phyloP scores from a whole-genome alignment of 2,797 vertebrate genomes.

The Sebastes variabilis region DNA sequence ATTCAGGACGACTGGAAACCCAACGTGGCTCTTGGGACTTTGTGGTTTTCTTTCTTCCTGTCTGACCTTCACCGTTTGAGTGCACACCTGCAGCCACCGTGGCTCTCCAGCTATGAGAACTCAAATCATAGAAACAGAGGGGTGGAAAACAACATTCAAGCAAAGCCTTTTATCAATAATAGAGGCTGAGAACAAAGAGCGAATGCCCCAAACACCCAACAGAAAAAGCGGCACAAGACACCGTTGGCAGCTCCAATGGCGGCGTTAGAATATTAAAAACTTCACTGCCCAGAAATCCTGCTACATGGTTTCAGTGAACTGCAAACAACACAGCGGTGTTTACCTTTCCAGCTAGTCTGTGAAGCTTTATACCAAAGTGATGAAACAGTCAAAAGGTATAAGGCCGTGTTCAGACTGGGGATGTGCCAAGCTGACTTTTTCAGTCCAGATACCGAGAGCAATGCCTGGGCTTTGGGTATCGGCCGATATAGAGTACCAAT shows the following conservation, averaged over 20 bases:
- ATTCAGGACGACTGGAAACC: background rate
- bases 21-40: constrained; percentile 27
- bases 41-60: background rate
- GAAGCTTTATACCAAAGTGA: background rate
- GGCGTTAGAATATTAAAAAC: constrained; percentile 30
- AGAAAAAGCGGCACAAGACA: background rate
- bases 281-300: background rate
- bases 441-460: too few relatives aligned
- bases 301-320: constrained; percentile 12
- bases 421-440: too few relatives aligned
- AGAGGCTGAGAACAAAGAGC: constrained; percentile 35
- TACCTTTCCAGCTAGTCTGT: background rate
- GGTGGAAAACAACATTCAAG: constrained; percentile 28
- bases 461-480: too few relatives aligned
- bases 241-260: background rate
- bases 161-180: constrained; percentile 56
- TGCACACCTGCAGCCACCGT: background rate
- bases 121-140: constrained; percentile 16
- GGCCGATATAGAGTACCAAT: too few relatives aligned
- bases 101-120: constrained; percentile 9
- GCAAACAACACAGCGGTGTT: background rate
- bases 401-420: background rate
- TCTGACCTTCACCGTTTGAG: constrained; percentile 32
- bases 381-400: constrained; percentile 9
- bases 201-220: constrained; percentile 1